Base-by-base conservation (phyloP, 2,888 invertebrate genomes). In the Cryptus viduatorius region DNA sequence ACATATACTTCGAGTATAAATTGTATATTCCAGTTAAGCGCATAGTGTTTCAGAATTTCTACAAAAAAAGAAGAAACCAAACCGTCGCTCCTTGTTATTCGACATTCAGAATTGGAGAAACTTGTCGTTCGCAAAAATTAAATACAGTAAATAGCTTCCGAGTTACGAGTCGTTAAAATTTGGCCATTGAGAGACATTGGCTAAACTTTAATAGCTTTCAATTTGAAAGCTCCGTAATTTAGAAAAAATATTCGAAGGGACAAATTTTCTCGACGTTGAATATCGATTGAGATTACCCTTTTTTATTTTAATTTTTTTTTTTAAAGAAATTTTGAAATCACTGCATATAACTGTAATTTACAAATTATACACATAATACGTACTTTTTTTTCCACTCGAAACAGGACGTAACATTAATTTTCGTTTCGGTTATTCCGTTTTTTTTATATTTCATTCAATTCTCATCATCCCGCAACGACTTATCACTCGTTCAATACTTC, bases 401-500 rank as follows among this genome's bases (percentile, higher is more conserved):
- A 50, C 76, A 31, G 76, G 64, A 76, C 76, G 42, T 42, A 53
- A 65, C 31, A 75, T 75, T 48, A 64, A 16, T 29, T 64, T 64
- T 75, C 48, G 48, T n/a, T 75, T 31, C 48, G 48, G n/a, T 31
- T 24, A 65, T 46, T 61, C 61, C 78, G 24, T 24, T 24, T 24
- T 24, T 24, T 61, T 46, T 56, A 42, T 50, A n/a, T 31, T 79
- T 59, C 31, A 46, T 82, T 50, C 31, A 67, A 78, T 78, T 12
- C 16, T 69, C 50, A 67, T 80, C 69, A 56, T 56, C 31, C 50
- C 46, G 78, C 59, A 69, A 79, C 65, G n/a, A 65, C 56, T 79
- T 78, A 73, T 81, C 72, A 76, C 77, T 76, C 64, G 72, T 48
- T 69, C 29, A 50, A 76, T 71, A 64, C 68, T 72, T 53, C 68